A percentile compares a stretch with the other conserved stretches of the same genome.
Conservation (phyloP, 2,888 invertebrate species). For the Melikaiella ostensackeni region DNA sequence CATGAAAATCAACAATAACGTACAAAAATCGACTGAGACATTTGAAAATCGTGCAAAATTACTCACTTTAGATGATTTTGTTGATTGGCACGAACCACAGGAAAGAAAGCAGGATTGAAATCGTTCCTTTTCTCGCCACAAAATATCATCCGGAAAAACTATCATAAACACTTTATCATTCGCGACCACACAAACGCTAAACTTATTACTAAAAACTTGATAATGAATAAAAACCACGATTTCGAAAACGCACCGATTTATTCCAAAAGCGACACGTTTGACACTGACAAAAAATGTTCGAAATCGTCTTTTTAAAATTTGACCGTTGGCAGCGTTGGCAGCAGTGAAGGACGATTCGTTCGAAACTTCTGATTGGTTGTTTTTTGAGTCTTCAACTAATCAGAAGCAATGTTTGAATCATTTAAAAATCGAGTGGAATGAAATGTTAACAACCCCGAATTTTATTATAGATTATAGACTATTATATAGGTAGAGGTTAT, state of each 20-base stretch:
- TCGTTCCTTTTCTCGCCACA: background rate
- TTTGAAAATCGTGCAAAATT: slow-evolving; percentile 1
- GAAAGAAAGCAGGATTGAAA: slow-evolving; percentile 7
- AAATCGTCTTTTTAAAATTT: background rate
- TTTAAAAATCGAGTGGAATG: background rate
- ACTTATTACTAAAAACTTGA: background rate
- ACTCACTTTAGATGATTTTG: background rate
- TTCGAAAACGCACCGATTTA: background rate
- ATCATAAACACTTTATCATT: background rate
- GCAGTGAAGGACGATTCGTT: background rate
- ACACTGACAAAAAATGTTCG: background rate
- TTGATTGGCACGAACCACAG: slow-evolving; percentile 21
- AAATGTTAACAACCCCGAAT: background rate
- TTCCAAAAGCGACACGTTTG: background rate
- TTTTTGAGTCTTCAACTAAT: background rate
- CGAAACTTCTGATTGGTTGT: background rate
- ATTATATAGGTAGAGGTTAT: slow-evolving; percentile 9
- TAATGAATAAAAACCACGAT: background rate
- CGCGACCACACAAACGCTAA: background rate
- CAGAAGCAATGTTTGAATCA: background rate
- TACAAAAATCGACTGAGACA: background rate
- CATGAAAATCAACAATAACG: background rate
- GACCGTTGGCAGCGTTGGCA: slow-evolving; percentile 1
- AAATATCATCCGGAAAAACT: background rate
- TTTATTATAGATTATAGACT: background rate